A percentile compares a stretch with the other conserved stretches of the same genome.
Conservation (phyloP, 2,113 vertebrate species). For the Acanthochromis polyacanthus region DNA sequence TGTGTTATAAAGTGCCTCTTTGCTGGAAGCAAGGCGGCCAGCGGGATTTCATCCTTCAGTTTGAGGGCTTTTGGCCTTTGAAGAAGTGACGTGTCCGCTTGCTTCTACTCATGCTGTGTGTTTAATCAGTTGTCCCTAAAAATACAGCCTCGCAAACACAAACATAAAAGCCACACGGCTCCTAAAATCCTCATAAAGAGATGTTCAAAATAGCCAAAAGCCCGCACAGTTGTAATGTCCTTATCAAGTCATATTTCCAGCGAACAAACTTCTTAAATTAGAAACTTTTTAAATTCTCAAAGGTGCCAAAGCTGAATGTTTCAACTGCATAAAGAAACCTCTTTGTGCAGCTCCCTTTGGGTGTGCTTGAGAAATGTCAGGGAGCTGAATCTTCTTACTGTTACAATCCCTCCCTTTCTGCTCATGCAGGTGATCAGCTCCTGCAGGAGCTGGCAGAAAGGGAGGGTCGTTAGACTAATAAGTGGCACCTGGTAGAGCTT, state of each 20-base stretch:
- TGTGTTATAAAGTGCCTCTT: background rate
- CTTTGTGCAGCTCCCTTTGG: slow-evolving; percentile 30
- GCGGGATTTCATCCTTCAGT: slow-evolving; percentile 41
- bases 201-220: slow-evolving; percentile 16
- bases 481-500: too few relatives aligned
- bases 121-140: slow-evolving; percentile 31
- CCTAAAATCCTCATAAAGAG: slow-evolving; percentile 13
- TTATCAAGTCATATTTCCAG: slow-evolving; percentile 25
- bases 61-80: slow-evolving; percentile 39
- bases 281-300: slow-evolving; percentile 39
- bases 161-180: slow-evolving; percentile 25
- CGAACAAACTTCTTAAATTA: slow-evolving; percentile 38
- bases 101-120: slow-evolving; percentile 36
- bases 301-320: slow-evolving; percentile 20
- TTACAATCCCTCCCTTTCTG: too few relatives aligned
- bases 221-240: background rate
- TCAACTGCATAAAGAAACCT: slow-evolving; percentile 30
- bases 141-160: slow-evolving; percentile 22
- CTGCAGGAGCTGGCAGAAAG: too few relatives aligned
- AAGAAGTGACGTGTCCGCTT: slow-evolving; percentile 54
- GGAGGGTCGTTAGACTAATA: too few relatives aligned
- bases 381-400: slow-evolving; percentile 30
- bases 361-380: slow-evolving; percentile 40
- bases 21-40: slow-evolving; percentile 43
- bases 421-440: too few relatives aligned